Percentiles rank a stretch among this genome's conserved stretches.
Conservation (phyloP, 37 sponge, comb jelly and placozoan species). For the Dysidea cf. avara region DNA sequence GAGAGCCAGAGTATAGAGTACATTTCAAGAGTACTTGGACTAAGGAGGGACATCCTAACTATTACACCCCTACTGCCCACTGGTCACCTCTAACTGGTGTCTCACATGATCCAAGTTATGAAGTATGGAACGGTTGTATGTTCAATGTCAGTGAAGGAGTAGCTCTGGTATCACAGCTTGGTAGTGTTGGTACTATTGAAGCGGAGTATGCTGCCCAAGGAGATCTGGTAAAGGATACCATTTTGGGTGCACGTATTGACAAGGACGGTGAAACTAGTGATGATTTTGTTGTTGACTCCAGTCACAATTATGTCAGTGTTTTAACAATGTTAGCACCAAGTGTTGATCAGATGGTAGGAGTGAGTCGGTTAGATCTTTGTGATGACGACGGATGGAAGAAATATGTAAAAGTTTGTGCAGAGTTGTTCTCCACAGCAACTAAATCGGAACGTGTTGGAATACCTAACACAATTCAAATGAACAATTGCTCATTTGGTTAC, state of each 20-base stretch:
- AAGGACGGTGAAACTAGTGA: slow-evolving; percentile 8
- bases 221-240: too few relatives aligned
- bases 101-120: slow-evolving; percentile 42
- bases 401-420: slow-evolving; percentile 34
- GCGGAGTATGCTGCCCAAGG: slow-evolving; percentile 11
- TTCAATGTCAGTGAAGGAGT: slow-evolving; percentile 29
- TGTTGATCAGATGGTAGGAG: slow-evolving; percentile 52
- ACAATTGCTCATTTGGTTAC: slow-evolving; percentile 55
- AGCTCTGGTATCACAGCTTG: slow-evolving; percentile 20
- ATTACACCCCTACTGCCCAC: slow-evolving; percentile 8
- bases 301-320: slow-evolving; percentile 19
- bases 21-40: slow-evolving; percentile 37
- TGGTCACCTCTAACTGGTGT: slow-evolving; percentile 52
- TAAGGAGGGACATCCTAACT: slow-evolving; percentile 21
- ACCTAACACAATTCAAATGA: slow-evolving; percentile 23
- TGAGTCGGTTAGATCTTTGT: slow-evolving; percentile 33
- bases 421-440: slow-evolving; percentile 53
- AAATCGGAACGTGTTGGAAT: slow-evolving; percentile 2
- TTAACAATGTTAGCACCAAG: slow-evolving; percentile 43
- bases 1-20: slow-evolving; percentile 4
- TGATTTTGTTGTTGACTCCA: slow-evolving; percentile 5
- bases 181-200: neutral
- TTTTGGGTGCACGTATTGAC: neutral
- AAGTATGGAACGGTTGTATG: slow-evolving; percentile 44
- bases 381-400: slow-evolving; percentile 30